Conservation (phyloP, 1,140 invertebrate genomes). For the Drosophila nebulosa region DNA sequence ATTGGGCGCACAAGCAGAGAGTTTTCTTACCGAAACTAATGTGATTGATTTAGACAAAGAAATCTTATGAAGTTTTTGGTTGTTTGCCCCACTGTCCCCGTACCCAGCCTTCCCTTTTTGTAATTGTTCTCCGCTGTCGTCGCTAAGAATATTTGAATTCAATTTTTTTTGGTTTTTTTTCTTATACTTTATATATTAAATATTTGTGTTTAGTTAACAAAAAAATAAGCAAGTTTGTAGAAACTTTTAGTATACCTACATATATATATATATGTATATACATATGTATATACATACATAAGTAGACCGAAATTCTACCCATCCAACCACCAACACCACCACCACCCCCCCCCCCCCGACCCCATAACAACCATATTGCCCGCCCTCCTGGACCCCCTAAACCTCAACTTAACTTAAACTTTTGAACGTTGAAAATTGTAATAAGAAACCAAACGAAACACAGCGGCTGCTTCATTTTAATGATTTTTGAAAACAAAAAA, state of each 20-base stretch:
- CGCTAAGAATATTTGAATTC: background rate
- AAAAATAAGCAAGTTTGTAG: background rate
- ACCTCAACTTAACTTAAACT: background rate
- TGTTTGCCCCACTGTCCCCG: background rate
- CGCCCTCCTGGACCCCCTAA: background rate
- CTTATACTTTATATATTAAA: constrained; percentile 2
- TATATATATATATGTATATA: background rate
- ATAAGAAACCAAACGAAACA: constrained; percentile 21
- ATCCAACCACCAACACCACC: background rate
- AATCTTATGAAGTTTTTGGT: background rate
- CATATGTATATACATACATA: background rate
- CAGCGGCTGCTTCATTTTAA: constrained; percentile 48
- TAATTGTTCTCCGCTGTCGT: background rate
- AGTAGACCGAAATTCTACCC: background rate
- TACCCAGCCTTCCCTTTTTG: background rate
- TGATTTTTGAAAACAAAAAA: constrained; percentile 52
- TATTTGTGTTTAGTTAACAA: background rate
- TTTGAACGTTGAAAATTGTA: constrained; percentile 7
- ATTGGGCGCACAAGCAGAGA: no score
- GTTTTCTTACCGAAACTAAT: no score
- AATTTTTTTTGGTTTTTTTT: background rate
- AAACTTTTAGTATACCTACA: background rate
- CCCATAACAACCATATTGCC: background rate
- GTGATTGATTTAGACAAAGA: background rate
- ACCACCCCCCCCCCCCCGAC: background rate